Evolutionary conservation across 2,113 vertebrate genomes (phyloP).

Genomic region (Bungarus multicinctus): DNA sequence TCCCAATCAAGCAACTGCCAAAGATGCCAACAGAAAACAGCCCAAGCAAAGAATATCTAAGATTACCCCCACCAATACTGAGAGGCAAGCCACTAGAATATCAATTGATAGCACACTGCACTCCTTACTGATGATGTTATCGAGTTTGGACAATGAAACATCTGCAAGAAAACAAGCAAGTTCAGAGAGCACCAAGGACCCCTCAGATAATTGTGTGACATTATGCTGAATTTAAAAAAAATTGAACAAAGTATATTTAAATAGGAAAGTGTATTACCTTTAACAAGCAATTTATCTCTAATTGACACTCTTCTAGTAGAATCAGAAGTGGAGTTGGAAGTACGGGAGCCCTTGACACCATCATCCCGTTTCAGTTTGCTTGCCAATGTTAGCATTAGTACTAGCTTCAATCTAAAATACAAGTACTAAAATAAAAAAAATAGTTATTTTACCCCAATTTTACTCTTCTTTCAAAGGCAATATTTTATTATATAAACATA

Average conservation of each 20-base stretch:
- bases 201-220: rapidly evolving
- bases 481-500: not conserved
- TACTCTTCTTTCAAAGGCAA: not conserved
- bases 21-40: no score
- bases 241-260: not conserved
- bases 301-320: slow-evolving; percentile 89
- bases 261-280: slow-evolving; percentile 75
- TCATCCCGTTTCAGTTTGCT: slow-evolving; percentile 95
- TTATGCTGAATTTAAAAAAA: not conserved
- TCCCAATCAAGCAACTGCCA: no score
- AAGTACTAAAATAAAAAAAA: not conserved
- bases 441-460: not conserved
- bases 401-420: slow-evolving; percentile 58
- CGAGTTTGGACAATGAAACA: not conserved
- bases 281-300: slow-evolving; percentile 92
- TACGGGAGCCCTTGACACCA: slow-evolving; percentile 80
- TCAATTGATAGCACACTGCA: not conserved
- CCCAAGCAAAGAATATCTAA: no score
- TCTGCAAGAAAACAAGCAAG: not conserved
- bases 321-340: slow-evolving; percentile 75
- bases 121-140: not conserved
- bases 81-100: not conserved
- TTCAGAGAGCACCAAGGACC: not conserved
- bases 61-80: no score
- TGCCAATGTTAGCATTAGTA: slow-evolving; percentile 93